phyloP scores from a whole-genome alignment of 2,797 vertebrate species.

The Megalops cyprinoides region DNA sequence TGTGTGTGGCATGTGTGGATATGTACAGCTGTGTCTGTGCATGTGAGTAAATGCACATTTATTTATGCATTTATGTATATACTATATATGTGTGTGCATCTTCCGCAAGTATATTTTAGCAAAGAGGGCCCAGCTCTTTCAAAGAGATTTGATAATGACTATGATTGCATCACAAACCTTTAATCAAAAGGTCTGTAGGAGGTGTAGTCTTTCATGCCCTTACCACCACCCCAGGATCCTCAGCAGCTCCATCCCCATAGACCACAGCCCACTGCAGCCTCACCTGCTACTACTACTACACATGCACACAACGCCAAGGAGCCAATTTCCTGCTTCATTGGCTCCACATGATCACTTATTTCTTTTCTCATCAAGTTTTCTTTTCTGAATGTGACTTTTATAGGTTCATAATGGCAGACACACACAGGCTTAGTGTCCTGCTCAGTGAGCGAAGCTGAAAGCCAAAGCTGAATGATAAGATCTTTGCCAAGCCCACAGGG shows the following conservation, averaged over 20 bases:
- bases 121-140: too few relatives aligned
- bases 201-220: background rate
- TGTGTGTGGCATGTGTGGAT: too few relatives aligned
- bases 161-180: background rate
- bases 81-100: background rate
- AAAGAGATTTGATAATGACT: too few relatives aligned
- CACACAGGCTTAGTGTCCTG: conserved; percentile 52
- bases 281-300: conserved; percentile 39
- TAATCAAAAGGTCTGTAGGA: background rate
- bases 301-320: conserved; percentile 66
- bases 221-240: background rate
- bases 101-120: too few relatives aligned
- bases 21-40: background rate
- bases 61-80: background rate
- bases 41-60: background rate
- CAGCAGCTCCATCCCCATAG: background rate
- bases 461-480: background rate
- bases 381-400: conserved; percentile 31
- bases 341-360: conserved; percentile 55
- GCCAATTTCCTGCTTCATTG: conserved; percentile 68
- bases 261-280: background rate
- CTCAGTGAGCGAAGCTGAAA: conserved; percentile 31
- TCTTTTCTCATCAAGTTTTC: conserved; percentile 68
- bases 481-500: background rate
- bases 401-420: conserved; percentile 33